Percentiles rank a stretch among this genome's conserved stretches.
phyloP scores from a whole-genome alignment of 2,797 vertebrate genomes.

The Lithobates sylvaticus region DNA sequence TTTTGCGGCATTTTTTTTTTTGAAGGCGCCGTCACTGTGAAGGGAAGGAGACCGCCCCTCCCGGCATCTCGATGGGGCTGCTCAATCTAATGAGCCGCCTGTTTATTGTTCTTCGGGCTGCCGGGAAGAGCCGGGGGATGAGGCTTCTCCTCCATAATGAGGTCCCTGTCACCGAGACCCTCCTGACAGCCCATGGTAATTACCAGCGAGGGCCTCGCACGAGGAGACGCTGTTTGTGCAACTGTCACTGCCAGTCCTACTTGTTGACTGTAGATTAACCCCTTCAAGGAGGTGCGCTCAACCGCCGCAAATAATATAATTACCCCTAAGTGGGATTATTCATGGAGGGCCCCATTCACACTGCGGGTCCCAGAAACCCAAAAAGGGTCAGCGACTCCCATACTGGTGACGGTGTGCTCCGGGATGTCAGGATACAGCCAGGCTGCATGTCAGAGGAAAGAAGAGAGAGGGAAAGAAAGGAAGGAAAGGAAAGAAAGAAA shows the following conservation, averaged over 20 bases:
- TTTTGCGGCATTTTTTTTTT: neutral
- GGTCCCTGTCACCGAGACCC: neutral
- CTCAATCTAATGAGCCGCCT: neutral
- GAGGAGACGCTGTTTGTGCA: too few relatives aligned
- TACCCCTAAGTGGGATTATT: too few relatives aligned
- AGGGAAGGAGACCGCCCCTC: neutral
- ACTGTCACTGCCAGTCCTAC: neutral
- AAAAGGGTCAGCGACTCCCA: too few relatives aligned
- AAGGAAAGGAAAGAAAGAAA: too few relatives aligned
- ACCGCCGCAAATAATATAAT: too few relatives aligned
- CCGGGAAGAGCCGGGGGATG: neutral
- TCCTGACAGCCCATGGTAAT: accelerated
- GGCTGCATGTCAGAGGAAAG: too few relatives aligned
- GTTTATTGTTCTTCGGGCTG: neutral
- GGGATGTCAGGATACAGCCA: too few relatives aligned
- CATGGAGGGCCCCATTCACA: too few relatives aligned
- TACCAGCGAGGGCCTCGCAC: neutral
- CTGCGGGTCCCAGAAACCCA: too few relatives aligned
- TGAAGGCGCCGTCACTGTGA: neutral
- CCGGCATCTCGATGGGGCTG: neutral
- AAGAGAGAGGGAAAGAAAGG: too few relatives aligned
- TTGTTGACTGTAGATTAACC: neutral
- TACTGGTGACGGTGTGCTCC: too few relatives aligned
- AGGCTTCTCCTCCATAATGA: conserved; percentile 1
- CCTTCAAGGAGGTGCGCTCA: neutral